Conservation (phyloP, 2,888 invertebrate genomes). For the Halictus quadricinctus region DNA sequence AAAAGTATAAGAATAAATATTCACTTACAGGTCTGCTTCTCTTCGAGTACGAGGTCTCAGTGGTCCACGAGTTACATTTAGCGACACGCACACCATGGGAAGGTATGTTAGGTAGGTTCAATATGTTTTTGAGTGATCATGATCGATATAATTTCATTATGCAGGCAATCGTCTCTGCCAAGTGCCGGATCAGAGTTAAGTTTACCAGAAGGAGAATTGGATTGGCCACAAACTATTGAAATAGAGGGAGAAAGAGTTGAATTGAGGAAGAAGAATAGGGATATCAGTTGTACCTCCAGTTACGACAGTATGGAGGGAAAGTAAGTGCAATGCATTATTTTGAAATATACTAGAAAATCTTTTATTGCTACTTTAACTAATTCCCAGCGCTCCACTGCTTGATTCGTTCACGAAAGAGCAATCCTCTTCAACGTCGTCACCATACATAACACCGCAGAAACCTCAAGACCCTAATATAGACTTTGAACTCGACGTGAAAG, state of each 20-base stretch:
- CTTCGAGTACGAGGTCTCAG: slow-evolving; percentile 84
- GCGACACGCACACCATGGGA: slow-evolving; percentile 85
- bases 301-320: slow-evolving; percentile 81
- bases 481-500: slow-evolving; percentile 97
- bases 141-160: not conserved
- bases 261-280: slow-evolving; percentile 84
- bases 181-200: slow-evolving; percentile 89
- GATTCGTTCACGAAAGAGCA: slow-evolving; percentile 80
- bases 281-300: slow-evolving; percentile 78
- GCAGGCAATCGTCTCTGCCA: slow-evolving; percentile 90
- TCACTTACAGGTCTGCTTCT: slow-evolving; percentile 85
- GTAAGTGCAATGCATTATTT: slow-evolving; percentile 63
- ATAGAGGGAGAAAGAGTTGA: slow-evolving; percentile 87
- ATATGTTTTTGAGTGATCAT: not conserved
- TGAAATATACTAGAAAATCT: not conserved
- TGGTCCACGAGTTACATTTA: slow-evolving; percentile 85
- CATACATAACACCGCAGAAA: slow-evolving; percentile 83
- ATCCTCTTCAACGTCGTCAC: slow-evolving; percentile 79
- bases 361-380: not conserved
- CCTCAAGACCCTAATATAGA: slow-evolving; percentile 95
- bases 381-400: slow-evolving; percentile 76
- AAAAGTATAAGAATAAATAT: not conserved
- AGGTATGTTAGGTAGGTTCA: slow-evolving; percentile 75
- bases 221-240: slow-evolving; percentile 86
- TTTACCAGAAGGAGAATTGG: slow-evolving; percentile 84